phyloP scores from a whole-genome alignment of 2,888 invertebrate species.

The Abrostola triplasia region DNA sequence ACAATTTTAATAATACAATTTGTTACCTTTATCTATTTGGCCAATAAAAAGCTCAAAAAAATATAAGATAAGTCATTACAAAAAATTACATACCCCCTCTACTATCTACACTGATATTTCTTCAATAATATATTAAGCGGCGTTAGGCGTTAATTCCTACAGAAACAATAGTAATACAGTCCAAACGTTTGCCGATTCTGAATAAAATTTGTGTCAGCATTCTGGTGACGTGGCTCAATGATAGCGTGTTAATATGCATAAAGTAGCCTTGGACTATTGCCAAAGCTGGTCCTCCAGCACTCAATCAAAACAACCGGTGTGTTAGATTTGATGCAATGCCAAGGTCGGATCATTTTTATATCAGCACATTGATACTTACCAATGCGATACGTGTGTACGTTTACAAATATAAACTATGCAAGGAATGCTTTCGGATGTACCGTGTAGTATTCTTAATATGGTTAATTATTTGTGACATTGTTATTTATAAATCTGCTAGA shows the following conservation, averaged over 20 bases:
- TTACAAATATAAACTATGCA: conserved; percentile 22
- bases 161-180: neutral
- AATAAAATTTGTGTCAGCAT: conserved; percentile 17
- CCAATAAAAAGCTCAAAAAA: no score
- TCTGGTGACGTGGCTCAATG: conserved; percentile 6
- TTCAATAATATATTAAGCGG: neutral
- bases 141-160: neutral
- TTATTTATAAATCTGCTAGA: conserved; percentile 38
- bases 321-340: conserved; percentile 54
- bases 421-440: conserved; percentile 13
- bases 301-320: conserved; percentile 62
- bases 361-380: conserved; percentile 30
- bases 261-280: conserved; percentile 42
- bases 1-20: no score
- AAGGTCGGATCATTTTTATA: conserved; percentile 56
- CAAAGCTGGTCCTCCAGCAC: conserved; percentile 51
- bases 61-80: no score
- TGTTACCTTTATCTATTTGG: no score
- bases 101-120: no score
- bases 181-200: conserved; percentile 8
- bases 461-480: conserved; percentile 35
- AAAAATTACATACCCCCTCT: no score
- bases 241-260: conserved; percentile 13
- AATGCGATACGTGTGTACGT: conserved; percentile 14
- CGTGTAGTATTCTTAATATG: conserved; percentile 1